Base-by-base conservation (phyloP, 2,888 invertebrate genomes). In the Neuroscelio doddi region DNA sequence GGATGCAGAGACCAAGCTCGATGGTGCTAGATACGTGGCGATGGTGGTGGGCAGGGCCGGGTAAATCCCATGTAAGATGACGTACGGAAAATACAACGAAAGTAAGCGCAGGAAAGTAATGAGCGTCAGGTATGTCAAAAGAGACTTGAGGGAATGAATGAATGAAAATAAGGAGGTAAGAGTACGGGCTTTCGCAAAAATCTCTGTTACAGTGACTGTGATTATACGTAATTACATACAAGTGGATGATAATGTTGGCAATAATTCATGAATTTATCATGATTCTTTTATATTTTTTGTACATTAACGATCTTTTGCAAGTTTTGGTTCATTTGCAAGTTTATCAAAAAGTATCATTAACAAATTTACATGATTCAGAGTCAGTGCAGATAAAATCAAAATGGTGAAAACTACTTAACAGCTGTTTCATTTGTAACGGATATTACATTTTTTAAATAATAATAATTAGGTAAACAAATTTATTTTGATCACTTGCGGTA, bases 1-100 rank as follows among this genome's bases (percentile, higher is more conserved):
- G 14, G 5, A 42, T 47, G 57, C 30, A 47, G 50, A 50, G 50
- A 62, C 50, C 29, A 15, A 34, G 46, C 38, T 50, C 51, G 68
- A 69, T 65, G 65, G 65, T 69, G 63, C 68, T 63, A 59, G 65
- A 69, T 65, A 65, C 50, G 63, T 53, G 49, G 65, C 57, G 57
- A 53, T 42, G 57, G 45, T 46, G 57, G 61, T 66, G 53, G 57
- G 53, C 52, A 50, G 56, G 49, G 38, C 49, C 47, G 32, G n/a
- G 52, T 53, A 42, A 62, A 56, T 56, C 41, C 45, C 27, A 38
- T 24, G 14, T 29, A 49, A 30, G 51, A 39, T 44, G 38, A 30
- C 29, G 52, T 51, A 45, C 45, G 45, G 45, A n/a, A 45, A 45
- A 32, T 16, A 45, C 45, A 17, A 32, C 45, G 45, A 45, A 45